These are phyloP conservation scores for Tetragonula clypearis DNA, from an alignment of 1,140 invertebrate species.

Conservation along the genomic window DNA sequence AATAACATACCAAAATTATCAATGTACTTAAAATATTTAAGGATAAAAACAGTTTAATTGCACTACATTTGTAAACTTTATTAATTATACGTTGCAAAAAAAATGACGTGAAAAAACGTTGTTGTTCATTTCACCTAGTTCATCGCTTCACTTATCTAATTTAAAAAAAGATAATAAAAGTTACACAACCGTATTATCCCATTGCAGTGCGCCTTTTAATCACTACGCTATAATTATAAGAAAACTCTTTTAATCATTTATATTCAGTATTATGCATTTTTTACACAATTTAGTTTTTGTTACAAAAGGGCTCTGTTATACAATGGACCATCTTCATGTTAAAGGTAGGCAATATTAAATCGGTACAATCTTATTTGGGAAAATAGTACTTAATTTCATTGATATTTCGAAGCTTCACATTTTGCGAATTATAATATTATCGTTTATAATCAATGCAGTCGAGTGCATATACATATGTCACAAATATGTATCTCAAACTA, in stretches of 20 bases:
- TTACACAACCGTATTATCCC: not conserved
- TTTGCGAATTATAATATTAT: not conserved
- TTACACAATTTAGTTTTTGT: not conserved
- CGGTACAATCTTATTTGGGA: not conserved
- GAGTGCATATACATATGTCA: constrained; percentile 39
- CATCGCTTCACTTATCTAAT: not conserved
- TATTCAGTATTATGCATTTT: not conserved
- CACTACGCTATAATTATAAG: not conserved
- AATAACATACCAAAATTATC: constrained; percentile 38
- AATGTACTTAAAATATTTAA: constrained; percentile 64
- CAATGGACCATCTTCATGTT: too few species aligned
- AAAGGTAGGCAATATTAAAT: not conserved
- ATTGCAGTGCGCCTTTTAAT: not conserved
- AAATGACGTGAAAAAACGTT: constrained; percentile 17
- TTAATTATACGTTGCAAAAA: constrained; percentile 69
- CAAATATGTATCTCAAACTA: constrained; percentile 70
- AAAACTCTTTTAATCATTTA: not conserved
- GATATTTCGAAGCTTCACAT: not conserved
- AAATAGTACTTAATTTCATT: not conserved
- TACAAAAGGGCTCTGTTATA: not conserved
- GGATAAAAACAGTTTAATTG: constrained; percentile 60
- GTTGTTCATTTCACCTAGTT: constrained; percentile 7
- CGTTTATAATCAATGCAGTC: constrained; percentile 29
- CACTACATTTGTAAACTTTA: constrained; percentile 72
- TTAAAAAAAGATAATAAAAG: not conserved